Evolutionary conservation across 1,140 invertebrate genomes (phyloP).

Genomic region (Heliconius melpomene): DNA sequence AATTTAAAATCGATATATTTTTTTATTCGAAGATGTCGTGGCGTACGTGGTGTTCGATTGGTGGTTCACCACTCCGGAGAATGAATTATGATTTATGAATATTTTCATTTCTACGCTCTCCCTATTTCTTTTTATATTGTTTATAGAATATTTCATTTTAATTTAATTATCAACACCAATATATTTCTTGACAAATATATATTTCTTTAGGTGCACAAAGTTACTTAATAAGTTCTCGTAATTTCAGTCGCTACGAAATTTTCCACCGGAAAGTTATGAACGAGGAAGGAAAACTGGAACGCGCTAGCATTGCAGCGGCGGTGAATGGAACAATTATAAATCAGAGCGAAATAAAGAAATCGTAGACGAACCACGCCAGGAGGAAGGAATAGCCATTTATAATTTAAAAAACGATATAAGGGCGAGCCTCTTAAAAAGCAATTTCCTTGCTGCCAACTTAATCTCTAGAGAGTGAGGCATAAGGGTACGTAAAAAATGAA

Average conservation of each 20-base stretch:
- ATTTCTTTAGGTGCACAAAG: background rate
- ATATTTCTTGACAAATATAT: background rate
- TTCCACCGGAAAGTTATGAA: constrained; percentile 27
- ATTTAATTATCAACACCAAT: too few relatives aligned
- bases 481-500: constrained; percentile 54
- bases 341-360: constrained; percentile 42
- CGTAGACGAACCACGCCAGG: constrained; percentile 34
- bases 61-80: too few relatives aligned
- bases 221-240: constrained; percentile 27
- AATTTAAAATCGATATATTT: background rate
- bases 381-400: constrained; percentile 51
- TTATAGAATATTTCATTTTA: too few relatives aligned
- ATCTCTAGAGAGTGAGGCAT: constrained; percentile 43
- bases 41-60: too few relatives aligned
- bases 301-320: constrained; percentile 26
- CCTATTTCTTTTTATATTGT: too few relatives aligned
- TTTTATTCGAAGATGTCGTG: background rate
- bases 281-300: constrained; percentile 30
- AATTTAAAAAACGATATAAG: constrained; percentile 48
- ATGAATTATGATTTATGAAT: too few relatives aligned
- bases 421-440: constrained; percentile 51
- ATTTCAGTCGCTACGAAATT: constrained; percentile 24
- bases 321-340: constrained; percentile 35
- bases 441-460: constrained; percentile 50
- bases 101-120: too few relatives aligned